Base-by-base conservation (phyloP, 2,888 invertebrate species). In the Tipula lateralis region DNA sequence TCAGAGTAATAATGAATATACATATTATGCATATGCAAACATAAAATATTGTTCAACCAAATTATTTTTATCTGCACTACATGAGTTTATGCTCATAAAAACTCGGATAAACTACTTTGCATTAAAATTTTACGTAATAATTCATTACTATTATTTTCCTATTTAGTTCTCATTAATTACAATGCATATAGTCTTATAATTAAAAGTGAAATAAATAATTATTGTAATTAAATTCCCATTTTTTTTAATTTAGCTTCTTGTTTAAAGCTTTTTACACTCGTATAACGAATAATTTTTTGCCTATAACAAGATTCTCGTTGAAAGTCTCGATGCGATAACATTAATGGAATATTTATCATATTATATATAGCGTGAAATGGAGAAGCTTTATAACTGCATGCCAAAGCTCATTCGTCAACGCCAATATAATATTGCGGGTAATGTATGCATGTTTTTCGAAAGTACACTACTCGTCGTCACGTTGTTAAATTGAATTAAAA, bases 101-200 rank as follows among this genome's bases (percentile, higher is more conserved):
- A 66, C n/a, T 7, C 66, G 66, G 66, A 9, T 66, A 66, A 66
- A 66, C 19, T 66, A 24, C 66, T 66, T 24, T 66, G 24, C 24
- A 66, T 66, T 66, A 66, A 66, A 66, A 66, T 66, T 2, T 44
- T 3, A 66, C 24, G 66, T 9, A 66, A 66, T 24, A 66, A 66
- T 24, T 66, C 66, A 66, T 66, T 66, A 66, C 66, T 24, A 66
- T 24, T 24, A 66, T 66, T 66, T 66, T 66, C 66, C 66, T 66
- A 66, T 66, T 66, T 66, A 24, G 24, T 66, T 66, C 9, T 66
- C 66, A 66, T 66, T 66, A 66, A 66, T 66, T 66, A 66, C 24
- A 66, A 24, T 66, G 66, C 66, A 66, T 24, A 66, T 66, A 66
- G 66, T 66, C 66, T 66, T 66, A 66, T 66, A 66, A 66, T 66